Evolutionary conservation across 2,797 vertebrate genomes (phyloP).

Genomic region (Orientallactaga sibirica): DNA sequence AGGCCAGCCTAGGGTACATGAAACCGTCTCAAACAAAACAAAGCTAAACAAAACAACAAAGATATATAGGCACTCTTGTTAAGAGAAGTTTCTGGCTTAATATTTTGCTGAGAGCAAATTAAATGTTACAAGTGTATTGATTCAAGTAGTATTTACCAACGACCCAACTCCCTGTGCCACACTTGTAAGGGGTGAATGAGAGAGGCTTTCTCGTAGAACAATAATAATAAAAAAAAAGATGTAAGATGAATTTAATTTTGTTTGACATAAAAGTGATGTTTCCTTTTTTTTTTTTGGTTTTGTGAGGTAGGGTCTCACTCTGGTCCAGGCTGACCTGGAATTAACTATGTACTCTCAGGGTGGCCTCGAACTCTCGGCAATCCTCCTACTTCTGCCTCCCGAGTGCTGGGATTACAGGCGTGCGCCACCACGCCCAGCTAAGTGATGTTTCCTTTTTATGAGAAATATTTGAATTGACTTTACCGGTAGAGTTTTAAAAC

Average conservation of each 20-base stretch:
- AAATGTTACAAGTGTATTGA: conserved; percentile 24
- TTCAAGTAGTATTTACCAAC: conserved; percentile 22
- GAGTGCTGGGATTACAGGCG: too few relatives aligned
- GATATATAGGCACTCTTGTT: neutral
- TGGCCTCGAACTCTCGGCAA: too few relatives aligned
- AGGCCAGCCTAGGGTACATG: neutral
- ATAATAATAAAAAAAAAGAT: neutral
- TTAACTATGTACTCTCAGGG: too few relatives aligned
- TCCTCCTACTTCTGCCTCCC: too few relatives aligned
- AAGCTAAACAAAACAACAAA: neutral
- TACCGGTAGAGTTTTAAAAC: conserved; percentile 45
- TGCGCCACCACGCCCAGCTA: too few relatives aligned
- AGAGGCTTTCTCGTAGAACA: neutral
- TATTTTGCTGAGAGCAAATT: conserved; percentile 46
- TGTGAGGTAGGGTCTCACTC: too few relatives aligned
- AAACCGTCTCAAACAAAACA: neutral
- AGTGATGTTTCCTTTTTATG: neutral
- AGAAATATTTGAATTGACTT: conserved; percentile 23
- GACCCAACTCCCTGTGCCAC: neutral
- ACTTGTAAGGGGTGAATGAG: neutral
- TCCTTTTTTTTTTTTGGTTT: too few relatives aligned
- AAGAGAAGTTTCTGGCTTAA: neutral
- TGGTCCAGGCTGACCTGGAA: too few relatives aligned
- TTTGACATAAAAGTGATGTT: neutral
- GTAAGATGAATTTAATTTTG: neutral